These are phyloP conservation scores for Aplodontia rufa DNA, from an alignment of 2,113 vertebrate species.

Conservation along the genomic window DNA sequence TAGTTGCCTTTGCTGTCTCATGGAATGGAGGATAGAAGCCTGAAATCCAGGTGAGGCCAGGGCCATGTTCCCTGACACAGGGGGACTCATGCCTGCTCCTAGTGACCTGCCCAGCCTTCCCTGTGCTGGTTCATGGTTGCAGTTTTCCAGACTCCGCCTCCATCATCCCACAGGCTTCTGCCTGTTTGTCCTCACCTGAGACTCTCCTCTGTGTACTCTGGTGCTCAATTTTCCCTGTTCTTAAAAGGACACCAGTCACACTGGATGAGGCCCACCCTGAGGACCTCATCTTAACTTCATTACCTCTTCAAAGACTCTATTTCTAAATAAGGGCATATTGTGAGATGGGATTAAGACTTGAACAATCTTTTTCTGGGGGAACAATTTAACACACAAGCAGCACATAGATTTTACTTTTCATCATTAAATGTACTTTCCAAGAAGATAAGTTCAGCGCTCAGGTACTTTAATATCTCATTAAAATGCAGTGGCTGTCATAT, in stretches of 20 bases:
- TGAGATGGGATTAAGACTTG: not conserved
- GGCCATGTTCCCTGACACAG: not conserved
- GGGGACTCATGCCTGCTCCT: fast-evolving
- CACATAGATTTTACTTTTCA: not conserved
- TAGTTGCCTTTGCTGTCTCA: not conserved
- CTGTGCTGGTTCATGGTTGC: not conserved
- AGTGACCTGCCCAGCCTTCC: no score
- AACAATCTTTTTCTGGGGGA: not conserved
- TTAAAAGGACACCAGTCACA: not conserved
- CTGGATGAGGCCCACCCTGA: not conserved
- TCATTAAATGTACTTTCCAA: no score
- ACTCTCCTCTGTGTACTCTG: not conserved
- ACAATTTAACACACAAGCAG: not conserved
- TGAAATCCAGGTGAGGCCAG: not conserved
- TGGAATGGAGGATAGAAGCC: not conserved
- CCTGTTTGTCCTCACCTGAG: no score
- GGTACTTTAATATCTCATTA: not conserved
- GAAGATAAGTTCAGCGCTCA: not conserved
- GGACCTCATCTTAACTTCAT: not conserved
- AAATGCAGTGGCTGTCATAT: not conserved
- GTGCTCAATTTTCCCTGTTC: not conserved
- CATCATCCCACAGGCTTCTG: fast-evolving
- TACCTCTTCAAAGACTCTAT: not conserved
- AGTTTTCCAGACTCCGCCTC: not conserved
- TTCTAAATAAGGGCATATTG: not conserved